phyloP scores from a whole-genome alignment of 1,140 invertebrate genomes.

The Diplogasteroides magnus region DNA sequence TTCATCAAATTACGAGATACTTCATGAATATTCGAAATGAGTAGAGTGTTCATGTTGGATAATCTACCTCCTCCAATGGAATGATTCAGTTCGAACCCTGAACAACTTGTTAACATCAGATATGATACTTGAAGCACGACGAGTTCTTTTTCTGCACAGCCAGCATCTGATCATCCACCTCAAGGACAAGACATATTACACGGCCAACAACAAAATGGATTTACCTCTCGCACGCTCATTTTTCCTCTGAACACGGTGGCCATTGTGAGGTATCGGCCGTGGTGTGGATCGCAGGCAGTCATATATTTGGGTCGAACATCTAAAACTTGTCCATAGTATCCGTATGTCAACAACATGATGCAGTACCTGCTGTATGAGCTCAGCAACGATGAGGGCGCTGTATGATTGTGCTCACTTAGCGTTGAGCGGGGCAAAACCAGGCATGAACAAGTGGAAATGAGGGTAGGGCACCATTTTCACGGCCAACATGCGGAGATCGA shows the following conservation, averaged over 20 bases:
- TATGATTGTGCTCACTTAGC: constrained; percentile 72
- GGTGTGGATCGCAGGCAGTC: constrained; percentile 79
- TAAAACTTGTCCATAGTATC: too few species aligned
- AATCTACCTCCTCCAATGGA: too few species aligned
- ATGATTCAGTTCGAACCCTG: too few species aligned
- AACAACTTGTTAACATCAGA: too few species aligned
- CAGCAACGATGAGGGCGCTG: constrained; percentile 76
- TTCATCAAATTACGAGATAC: too few species aligned
- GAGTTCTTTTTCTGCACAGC: constrained; percentile 55
- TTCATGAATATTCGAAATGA: too few species aligned
- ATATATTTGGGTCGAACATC: constrained; percentile 78
- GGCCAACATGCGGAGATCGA: constrained; percentile 85
- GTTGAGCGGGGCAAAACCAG: constrained; percentile 86
- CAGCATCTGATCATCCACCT: constrained; percentile 55
- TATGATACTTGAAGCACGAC: constrained; percentile 53
- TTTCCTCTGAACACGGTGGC: constrained; percentile 85
- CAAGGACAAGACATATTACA: background rate
- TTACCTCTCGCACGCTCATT: constrained; percentile 74
- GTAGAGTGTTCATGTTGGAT: too few species aligned
- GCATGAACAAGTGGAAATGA: constrained; percentile 91
- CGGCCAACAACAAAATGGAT: background rate
- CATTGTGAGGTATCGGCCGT: constrained; percentile 85
- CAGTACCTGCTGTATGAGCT: constrained; percentile 72
- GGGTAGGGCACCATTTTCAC: constrained; percentile 96
- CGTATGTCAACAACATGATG: too few species aligned